Base-by-base conservation (phyloP, 1,140 invertebrate genomes). In the Lethrus apterus region DNA sequence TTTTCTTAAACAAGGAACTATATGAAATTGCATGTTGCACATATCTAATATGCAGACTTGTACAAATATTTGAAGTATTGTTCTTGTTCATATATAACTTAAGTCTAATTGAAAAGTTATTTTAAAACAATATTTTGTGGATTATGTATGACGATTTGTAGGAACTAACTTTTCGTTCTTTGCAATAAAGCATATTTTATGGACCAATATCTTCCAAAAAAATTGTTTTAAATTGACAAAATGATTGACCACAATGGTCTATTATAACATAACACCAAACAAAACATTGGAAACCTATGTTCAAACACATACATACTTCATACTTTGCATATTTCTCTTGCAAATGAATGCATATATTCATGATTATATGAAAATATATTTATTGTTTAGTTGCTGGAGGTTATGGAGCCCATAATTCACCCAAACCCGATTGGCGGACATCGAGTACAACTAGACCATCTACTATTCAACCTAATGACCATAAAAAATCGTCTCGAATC, bases 401-500 rank as follows among this genome's bases (percentile, higher is more conserved):
- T 3, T 43, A 15, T 44, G 17, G 36, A 24, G 31, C 35, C 35
- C 21, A 17, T 0, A 41, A 23, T 47, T 33, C 32, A 2, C 23
- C 19, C 11, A 46, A 34, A 41, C 32, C 46, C 4, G 32, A 49
- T 33, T 50, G 53, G 53, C 20, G 41, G 35, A 19, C 34, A 21
- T 33, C 30, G 30, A 51, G 29, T 11, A 46, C 33, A 31, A 26
- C 20, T 9, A 47, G 32, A 35, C 32, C 41, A 23, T 44, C 31
- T 26, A 34, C 23, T 24, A 47, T 48, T 11, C 44, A 42, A 21
- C 45, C 20, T 38, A 44, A 23, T 40, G 52, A 41, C 32, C 49
- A 36, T 20, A 50, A 24, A 35, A 49, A 44, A 32, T 49, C 53
- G 10, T 44, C 53, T 17, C 45, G 53, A 21, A 52, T 52, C n/a